These are phyloP conservation scores for Nesometra sesokonis DNA, from an alignment of 35 echinoderm and acorn worm genomes.

Conservation along the genomic window DNA sequence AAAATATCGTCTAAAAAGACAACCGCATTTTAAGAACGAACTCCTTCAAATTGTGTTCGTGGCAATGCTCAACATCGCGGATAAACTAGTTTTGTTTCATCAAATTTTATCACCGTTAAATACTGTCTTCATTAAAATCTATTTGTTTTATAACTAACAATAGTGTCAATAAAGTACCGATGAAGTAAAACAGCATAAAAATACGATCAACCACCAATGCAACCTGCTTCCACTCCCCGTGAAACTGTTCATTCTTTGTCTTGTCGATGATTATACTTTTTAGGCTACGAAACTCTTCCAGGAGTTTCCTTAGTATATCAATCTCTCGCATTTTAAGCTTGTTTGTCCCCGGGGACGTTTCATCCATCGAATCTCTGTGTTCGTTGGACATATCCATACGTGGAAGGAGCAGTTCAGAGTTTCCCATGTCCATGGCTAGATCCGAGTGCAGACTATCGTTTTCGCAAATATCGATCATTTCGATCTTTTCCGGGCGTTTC, in stretches of 20 bases:
- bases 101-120: neutral
- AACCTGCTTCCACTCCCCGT: slow-evolving; percentile 93
- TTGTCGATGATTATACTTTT: slow-evolving; percentile 44
- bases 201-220: slow-evolving; percentile 82
- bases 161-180: slow-evolving; percentile 80
- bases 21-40: too few relatives aligned
- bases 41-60: too few relatives aligned
- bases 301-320: slow-evolving; percentile 41
- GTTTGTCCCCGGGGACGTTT: neutral
- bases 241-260: slow-evolving; percentile 42
- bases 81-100: too few relatives aligned
- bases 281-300: slow-evolving; percentile 71
- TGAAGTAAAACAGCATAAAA: slow-evolving; percentile 79
- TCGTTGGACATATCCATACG: neutral
- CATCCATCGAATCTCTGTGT: neutral
- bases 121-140: neutral
- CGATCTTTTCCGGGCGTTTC: neutral
- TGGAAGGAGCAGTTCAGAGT: neutral
- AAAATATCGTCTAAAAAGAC: too few relatives aligned
- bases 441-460: neutral
- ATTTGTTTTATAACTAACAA: slow-evolving; percentile 13
- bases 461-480: neutral
- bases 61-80: too few relatives aligned
- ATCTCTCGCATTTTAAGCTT: slow-evolving; percentile 46
- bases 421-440: neutral